These are phyloP conservation scores for Laothoe populi DNA, from an alignment of 2,888 invertebrate species.

Conservation along the genomic window DNA sequence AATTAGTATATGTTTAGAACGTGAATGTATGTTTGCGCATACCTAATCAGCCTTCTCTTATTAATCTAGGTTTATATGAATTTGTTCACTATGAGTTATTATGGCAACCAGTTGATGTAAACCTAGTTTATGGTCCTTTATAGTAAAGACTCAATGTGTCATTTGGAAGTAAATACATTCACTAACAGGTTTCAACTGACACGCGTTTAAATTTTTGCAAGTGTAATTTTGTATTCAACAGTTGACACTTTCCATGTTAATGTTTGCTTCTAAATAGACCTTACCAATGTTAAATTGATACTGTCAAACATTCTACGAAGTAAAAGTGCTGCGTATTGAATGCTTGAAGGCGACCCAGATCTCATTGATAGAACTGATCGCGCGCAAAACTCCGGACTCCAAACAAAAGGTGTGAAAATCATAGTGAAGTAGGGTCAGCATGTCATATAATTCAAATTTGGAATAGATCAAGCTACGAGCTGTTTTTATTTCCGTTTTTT, in stretches of 20 bases:
- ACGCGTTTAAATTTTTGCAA: background rate
- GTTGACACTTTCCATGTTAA: conserved; percentile 6
- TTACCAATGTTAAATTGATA: conserved; percentile 60
- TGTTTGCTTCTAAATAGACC: conserved; percentile 36
- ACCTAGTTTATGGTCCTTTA: too few relatives aligned
- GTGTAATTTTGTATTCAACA: background rate
- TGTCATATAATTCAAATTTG: conserved; percentile 23
- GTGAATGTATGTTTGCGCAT: background rate
- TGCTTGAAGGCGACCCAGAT: conserved; percentile 73
- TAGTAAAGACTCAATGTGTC: background rate
- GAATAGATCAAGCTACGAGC: conserved; percentile 6
- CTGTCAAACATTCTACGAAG: conserved; percentile 59
- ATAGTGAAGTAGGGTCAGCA: conserved; percentile 46
- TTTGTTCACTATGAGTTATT: too few relatives aligned
- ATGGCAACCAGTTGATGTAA: too few relatives aligned
- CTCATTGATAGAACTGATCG: conserved; percentile 58
- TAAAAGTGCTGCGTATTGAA: conserved; percentile 76
- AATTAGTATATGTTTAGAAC: conserved; percentile 9
- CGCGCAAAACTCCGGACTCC: conserved; percentile 60
- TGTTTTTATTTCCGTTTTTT: conserved; percentile 21
- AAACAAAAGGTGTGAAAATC: conserved; percentile 71
- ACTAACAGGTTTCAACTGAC: conserved; percentile 1
- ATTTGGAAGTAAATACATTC: conserved; percentile 5
- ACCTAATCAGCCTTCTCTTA: too few relatives aligned
- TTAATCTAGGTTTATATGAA: too few relatives aligned